These are phyloP conservation scores for Galaxea fascicularis DNA, from an alignment of 92 coral and sea anemone species.

Conservation along the genomic window DNA sequence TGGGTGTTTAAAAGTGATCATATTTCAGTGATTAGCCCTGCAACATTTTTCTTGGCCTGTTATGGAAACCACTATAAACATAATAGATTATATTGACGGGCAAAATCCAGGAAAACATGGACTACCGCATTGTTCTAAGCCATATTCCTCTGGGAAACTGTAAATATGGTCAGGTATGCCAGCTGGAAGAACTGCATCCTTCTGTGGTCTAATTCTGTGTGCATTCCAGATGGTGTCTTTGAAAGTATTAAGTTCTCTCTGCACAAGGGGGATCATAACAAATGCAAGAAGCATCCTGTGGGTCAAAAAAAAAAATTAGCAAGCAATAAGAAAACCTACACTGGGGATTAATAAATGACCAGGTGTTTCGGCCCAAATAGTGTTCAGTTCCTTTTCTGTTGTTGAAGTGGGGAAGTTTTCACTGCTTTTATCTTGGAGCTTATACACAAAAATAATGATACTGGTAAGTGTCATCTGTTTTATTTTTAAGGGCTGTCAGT, in stretches of 20 bases:
- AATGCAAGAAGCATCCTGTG: conserved; percentile 26
- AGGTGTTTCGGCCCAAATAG: background rate
- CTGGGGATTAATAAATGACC: too few relatives aligned
- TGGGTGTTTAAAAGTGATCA: background rate
- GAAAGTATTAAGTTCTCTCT: conserved; percentile 16
- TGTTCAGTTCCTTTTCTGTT: background rate
- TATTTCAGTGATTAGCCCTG: too few relatives aligned
- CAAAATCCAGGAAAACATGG: too few relatives aligned
- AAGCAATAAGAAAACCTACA: background rate
- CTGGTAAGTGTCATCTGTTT: background rate
- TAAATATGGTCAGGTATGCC: conserved; percentile 20
- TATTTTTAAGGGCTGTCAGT: too few relatives aligned
- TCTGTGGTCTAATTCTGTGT: conserved; percentile 26
- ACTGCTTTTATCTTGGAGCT: background rate
- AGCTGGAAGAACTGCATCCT: conserved; percentile 16
- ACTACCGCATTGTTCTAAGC: conserved; percentile 10
- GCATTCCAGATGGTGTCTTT: conserved; percentile 12
- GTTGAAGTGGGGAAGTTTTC: background rate
- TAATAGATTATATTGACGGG: too few relatives aligned
- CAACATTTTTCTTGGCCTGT: background rate
- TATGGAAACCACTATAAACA: background rate
- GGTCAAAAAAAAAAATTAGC: background rate
- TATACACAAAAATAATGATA: background rate
- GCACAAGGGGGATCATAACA: conserved; percentile 7
- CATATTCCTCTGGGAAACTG: conserved; percentile 21